These are phyloP conservation scores for Spilarctia lutea DNA, from an alignment of 2,888 invertebrate genomes.

Conservation along the genomic window DNA sequence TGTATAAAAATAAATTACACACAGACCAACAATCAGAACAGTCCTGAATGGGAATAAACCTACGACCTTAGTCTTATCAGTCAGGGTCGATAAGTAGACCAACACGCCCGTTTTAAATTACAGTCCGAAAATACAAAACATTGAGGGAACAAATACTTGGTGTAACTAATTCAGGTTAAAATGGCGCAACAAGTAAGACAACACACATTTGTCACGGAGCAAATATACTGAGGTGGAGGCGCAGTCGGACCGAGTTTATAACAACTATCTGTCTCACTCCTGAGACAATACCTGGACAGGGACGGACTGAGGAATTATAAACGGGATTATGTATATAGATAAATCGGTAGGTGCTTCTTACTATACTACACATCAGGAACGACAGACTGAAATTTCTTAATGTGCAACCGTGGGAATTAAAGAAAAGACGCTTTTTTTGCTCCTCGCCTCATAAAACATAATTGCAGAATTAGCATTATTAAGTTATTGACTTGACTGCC, in stretches of 20 bases:
- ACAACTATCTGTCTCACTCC: slow-evolving; percentile 53
- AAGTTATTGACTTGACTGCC: too few species aligned
- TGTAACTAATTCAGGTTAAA: slow-evolving; percentile 26
- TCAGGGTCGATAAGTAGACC: background rate
- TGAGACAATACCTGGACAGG: slow-evolving; percentile 38
- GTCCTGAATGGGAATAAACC: too few species aligned
- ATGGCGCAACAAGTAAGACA: slow-evolving; percentile 50
- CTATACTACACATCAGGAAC: too few species aligned
- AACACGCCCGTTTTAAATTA: slow-evolving; percentile 10
- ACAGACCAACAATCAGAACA: too few species aligned
- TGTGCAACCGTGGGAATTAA: too few species aligned
- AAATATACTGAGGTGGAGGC: slow-evolving; percentile 49
- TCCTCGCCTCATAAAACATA: too few species aligned
- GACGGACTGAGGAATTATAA: slow-evolving; percentile 20
- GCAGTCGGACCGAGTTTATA: slow-evolving; percentile 49
- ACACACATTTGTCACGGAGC: slow-evolving; percentile 46
- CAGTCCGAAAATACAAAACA: slow-evolving; percentile 7
- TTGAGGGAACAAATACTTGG: slow-evolving; percentile 27
- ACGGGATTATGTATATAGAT: background rate
- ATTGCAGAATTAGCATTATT: too few species aligned
- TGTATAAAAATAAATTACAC: background rate
- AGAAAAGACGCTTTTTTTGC: too few species aligned
- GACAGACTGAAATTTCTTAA: too few species aligned
- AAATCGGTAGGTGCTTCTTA: background rate
- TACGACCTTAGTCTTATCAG: too few species aligned